These are phyloP conservation scores for Halcyon malimbica DNA, from an alignment of 2,113 vertebrate genomes.

Conservation along the genomic window DNA sequence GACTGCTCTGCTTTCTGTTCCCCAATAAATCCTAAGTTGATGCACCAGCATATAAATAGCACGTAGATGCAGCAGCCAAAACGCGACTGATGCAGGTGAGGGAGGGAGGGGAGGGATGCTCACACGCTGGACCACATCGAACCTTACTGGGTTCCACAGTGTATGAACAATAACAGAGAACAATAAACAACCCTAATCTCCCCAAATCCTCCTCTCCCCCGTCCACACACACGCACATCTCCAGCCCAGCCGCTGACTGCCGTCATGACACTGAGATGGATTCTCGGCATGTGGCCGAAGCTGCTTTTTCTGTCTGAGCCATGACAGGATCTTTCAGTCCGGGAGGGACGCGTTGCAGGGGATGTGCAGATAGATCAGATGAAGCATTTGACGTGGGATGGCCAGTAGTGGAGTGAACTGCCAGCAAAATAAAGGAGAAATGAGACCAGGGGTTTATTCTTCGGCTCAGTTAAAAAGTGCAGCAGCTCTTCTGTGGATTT, in stretches of 20 bases:
- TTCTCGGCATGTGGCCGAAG: constrained; percentile 19
- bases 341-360: not conserved
- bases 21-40: constrained; percentile 23
- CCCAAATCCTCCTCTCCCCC: not conserved
- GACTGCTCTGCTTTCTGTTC: not conserved
- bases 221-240: not conserved
- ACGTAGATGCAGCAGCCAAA: constrained; percentile 18
- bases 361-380: not conserved
- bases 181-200: not conserved
- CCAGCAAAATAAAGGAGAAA: not conserved
- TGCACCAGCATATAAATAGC: constrained; percentile 37
- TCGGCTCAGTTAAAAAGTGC: not conserved
- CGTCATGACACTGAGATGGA: not conserved
- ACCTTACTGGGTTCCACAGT: not conserved
- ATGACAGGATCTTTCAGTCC: not conserved
- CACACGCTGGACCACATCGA: not conserved
- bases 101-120: constrained; percentile 26
- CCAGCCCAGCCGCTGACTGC: not conserved
- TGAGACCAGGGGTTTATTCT: not conserved
- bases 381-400: not conserved
- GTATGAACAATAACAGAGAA: not conserved
- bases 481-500: not conserved
- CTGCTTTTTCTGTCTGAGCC: constrained; percentile 27
- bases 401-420: not conserved
- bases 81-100: constrained; percentile 2